These are phyloP conservation scores for Esox niger DNA, from an alignment of 2,113 vertebrate species.

Conservation along the genomic window DNA sequence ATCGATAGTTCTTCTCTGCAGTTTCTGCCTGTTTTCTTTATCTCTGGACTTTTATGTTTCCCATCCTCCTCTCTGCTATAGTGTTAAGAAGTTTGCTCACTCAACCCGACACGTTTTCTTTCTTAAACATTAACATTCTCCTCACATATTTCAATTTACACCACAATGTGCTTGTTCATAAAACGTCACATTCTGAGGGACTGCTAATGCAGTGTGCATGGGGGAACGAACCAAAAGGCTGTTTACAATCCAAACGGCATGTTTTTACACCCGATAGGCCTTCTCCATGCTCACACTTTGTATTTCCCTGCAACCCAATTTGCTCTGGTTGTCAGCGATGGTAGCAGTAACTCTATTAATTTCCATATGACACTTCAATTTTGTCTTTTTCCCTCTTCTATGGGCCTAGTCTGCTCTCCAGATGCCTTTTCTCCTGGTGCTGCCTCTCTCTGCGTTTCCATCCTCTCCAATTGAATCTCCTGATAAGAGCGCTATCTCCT, in stretches of 20 bases:
- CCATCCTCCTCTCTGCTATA: no score
- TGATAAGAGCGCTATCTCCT: no score
- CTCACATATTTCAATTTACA: slow-evolving; percentile 23
- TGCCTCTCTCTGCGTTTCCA: no score
- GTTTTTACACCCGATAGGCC: slow-evolving; percentile 40
- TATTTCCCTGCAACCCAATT: slow-evolving; percentile 47
- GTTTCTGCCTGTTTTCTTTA: not conserved
- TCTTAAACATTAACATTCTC: not conserved
- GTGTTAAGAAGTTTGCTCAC: not conserved
- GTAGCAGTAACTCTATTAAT: slow-evolving; percentile 51
- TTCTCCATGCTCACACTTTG: slow-evolving; percentile 18
- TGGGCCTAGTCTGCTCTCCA: not conserved
- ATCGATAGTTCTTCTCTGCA: slow-evolving; percentile 39
- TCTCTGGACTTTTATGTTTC: slow-evolving; percentile 14
- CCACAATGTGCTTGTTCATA: slow-evolving; percentile 16
- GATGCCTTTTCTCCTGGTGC: no score
- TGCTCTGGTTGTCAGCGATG: slow-evolving; percentile 22
- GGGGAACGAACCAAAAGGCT: slow-evolving; percentile 33
- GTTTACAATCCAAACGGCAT: slow-evolving; percentile 45
- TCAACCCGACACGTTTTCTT: not conserved
- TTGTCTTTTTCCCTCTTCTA: slow-evolving; percentile 8
- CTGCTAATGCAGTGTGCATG: slow-evolving; percentile 2
- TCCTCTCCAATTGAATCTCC: no score
- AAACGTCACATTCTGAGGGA: slow-evolving; percentile 18
- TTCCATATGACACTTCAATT: slow-evolving; percentile 54